These are phyloP conservation scores for Limnothrissa miodon DNA, from an alignment of 2,113 vertebrate species.

Conservation along the genomic window DNA sequence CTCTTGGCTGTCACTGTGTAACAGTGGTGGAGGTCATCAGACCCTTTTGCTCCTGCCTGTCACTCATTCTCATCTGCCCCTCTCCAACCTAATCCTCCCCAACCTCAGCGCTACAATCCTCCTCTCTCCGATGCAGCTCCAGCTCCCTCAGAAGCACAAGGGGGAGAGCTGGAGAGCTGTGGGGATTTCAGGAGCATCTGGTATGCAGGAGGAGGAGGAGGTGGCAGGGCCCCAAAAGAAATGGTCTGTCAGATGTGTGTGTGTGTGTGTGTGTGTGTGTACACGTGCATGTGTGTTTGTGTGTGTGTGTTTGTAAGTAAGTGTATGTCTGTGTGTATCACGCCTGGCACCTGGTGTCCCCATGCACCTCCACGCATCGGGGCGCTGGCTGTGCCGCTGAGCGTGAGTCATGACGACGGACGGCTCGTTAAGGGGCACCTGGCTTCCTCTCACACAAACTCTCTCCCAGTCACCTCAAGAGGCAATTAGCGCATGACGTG, in stretches of 20 bases:
- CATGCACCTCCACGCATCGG: conserved; percentile 26
- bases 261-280: background rate
- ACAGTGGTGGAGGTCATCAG: background rate
- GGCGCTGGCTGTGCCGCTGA: background rate
- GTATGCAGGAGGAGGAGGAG: background rate
- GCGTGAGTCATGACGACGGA: conserved; percentile 20
- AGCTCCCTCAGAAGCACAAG: background rate
- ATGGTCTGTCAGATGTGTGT: background rate
- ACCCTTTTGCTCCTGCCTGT: background rate
- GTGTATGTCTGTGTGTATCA: background rate
- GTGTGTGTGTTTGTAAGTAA: background rate
- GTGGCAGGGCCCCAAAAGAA: conserved; percentile 14
- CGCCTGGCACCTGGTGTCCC: background rate
- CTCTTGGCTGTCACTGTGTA: background rate
- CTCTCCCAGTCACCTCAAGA: conserved; percentile 33
- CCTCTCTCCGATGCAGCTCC: background rate
- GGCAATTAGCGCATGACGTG: conserved; percentile 58
- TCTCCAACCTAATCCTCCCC: background rate
- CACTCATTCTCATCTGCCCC: background rate
- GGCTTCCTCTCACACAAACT: background rate
- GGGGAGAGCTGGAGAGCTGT: background rate
- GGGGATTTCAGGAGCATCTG: background rate
- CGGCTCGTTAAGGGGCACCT: conserved; percentile 14
- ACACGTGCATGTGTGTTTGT: background rate
- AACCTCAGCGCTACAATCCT: background rate